Base-by-base conservation (phyloP, 1,140 invertebrate genomes). In the Bombus superbus region DNA sequence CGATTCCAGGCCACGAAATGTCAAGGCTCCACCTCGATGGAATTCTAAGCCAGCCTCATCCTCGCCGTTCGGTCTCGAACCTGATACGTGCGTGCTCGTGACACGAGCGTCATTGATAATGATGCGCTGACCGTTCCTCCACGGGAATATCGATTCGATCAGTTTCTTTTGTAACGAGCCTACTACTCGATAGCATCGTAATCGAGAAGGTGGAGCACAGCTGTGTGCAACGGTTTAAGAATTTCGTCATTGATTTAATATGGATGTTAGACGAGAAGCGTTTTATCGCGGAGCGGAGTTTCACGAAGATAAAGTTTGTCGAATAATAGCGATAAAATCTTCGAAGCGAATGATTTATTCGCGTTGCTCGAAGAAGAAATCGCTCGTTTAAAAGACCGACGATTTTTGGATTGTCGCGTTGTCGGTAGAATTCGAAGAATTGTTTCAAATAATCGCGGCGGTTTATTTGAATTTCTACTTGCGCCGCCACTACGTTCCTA, bases 1-100 rank as follows among this genome's bases (percentile, higher is more conserved):
- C 88, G 92, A 94, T 93, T 93, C 92, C 91, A 93, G 92, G 91
- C 89, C 91, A 92, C 88, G 90, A 94, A 94, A 94, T 94, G 93
- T 94, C 94, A 94, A 94, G 93, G 93, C 91, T 92, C 89, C 88
- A 89, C 85, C 91, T 91, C 89, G 84, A 87, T 92, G 89, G 92
- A 94, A 93, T 93, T 91, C 85, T 91, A 86, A 89, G 75, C 87
- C 86, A 84, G 83, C n/a, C 86, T 89, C 89, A 87, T 90, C 90
- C 83, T 86, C 83, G 66, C 80, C 69, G 85, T 35, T 83, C 81
- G 53, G 47, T n/a, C 64, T 73, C 84, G 81, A 64, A 82, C 73
- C 74, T 69, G 77, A 87, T 81, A 80, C 57, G 69, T 69, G 76
- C 69, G 85, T 74, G 76, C 78, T 53, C 74, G 53, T 84, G 75